Conservation (phyloP, 2,113 vertebrate species). For the Callocephalon fimbriatum region DNA sequence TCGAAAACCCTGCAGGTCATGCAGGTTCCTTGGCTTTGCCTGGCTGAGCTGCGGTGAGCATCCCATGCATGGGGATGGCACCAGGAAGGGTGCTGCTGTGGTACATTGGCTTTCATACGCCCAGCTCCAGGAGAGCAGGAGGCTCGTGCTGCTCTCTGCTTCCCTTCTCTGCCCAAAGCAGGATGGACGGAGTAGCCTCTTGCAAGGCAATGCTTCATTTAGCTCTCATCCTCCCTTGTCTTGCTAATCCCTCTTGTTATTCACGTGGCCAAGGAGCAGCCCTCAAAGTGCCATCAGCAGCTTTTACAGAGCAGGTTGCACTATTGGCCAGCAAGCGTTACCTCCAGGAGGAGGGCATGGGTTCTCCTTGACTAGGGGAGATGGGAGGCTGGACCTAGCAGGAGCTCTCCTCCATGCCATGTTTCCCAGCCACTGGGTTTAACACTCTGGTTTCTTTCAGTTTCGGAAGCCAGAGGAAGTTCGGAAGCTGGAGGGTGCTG, state of each 20-base stretch:
- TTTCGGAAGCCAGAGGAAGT: neutral
- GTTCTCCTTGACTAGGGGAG: neutral
- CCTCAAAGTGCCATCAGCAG: neutral
- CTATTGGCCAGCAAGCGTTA: neutral
- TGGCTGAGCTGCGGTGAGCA: neutral
- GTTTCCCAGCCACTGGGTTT: rapidly evolving
- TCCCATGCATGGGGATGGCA: rapidly evolving
- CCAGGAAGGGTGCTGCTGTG: rapidly evolving
- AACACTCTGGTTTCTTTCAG: neutral
- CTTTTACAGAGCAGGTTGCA: constrained; percentile 12
- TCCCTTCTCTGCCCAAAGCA: neutral
- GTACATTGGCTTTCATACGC: rapidly evolving
- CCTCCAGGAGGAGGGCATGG: neutral
- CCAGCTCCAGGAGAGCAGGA: neutral
- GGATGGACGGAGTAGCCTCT: neutral
- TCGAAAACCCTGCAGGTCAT: rapidly evolving
- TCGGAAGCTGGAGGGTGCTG: neutral
- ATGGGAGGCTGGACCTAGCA: neutral
- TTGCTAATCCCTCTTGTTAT: constrained; percentile 36
- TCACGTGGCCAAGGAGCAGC: constrained; percentile 26
- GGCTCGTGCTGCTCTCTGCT: neutral
- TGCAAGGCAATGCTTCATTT: neutral
- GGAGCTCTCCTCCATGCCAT: rapidly evolving
- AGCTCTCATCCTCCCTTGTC: neutral
- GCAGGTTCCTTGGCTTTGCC: neutral